Conservation (phyloP, 2,888 invertebrate genomes). For the Lasius fuliginosus region DNA sequence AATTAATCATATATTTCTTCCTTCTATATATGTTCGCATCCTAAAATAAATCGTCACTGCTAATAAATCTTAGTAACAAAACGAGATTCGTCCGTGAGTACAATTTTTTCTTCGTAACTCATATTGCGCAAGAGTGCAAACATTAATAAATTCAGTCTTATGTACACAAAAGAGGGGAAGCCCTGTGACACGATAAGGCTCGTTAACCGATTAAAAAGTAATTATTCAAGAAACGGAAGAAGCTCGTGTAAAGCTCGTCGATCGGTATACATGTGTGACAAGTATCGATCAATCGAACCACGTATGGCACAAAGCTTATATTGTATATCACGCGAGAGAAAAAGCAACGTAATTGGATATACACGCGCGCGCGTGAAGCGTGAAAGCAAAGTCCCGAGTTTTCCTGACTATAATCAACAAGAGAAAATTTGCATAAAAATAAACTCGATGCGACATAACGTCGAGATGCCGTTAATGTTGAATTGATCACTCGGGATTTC, state of each 20-base stretch:
- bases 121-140: constrained; percentile 50
- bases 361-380: not conserved
- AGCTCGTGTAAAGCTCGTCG: not conserved
- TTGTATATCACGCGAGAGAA: constrained; percentile 27
- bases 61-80: constrained; percentile 56
- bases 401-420: not conserved
- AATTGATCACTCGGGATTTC: not conserved
- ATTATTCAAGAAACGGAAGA: constrained; percentile 3
- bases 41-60: not conserved
- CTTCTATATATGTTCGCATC: not conserved
- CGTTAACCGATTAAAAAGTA: not conserved
- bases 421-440: not conserved
- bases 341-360: constrained; percentile 37
- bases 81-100: constrained; percentile 59
- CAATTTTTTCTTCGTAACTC: constrained; percentile 51
- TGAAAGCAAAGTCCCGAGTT: constrained; percentile 7
- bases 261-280: not conserved
- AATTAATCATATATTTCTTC: constrained; percentile 38
- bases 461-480: not conserved
- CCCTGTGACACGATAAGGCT: constrained; percentile 7
- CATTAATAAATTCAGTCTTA: constrained; percentile 77
- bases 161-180: constrained; percentile 68
- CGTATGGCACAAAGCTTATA: constrained; percentile 54
- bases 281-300: constrained; percentile 9
- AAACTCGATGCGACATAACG: not conserved